Percentiles rank a stretch among this genome's conserved stretches.
These are phyloP conservation scores for Oscheius onirici DNA, from an alignment of 2,888 invertebrate genomes.

Conservation along the genomic window DNA sequence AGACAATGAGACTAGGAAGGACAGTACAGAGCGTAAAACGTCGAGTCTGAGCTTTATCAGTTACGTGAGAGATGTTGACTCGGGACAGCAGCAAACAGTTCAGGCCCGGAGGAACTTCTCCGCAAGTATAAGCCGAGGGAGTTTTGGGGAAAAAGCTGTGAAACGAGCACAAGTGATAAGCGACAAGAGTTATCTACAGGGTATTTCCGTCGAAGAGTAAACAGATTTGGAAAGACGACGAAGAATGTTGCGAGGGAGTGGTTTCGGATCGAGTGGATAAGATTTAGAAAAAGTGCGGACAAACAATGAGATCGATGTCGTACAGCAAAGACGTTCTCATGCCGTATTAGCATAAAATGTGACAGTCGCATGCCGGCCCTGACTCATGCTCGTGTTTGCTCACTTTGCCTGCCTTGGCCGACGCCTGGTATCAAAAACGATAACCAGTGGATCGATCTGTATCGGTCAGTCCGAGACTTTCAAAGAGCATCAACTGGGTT, in stretches of 20 bases:
- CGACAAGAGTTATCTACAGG: slow-evolving; percentile 1
- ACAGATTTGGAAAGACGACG: not conserved
- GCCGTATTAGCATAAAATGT: slow-evolving; percentile 33
- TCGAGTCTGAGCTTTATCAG: slow-evolving; percentile 17
- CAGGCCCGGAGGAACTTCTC: too few relatives aligned
- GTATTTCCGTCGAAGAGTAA: slow-evolving; percentile 19
- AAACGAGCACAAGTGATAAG: slow-evolving; percentile 6
- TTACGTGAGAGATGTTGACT: slow-evolving; percentile 29
- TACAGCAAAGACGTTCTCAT: slow-evolving; percentile 15
- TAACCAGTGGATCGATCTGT: slow-evolving; percentile 22
- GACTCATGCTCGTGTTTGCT: slow-evolving; percentile 27
- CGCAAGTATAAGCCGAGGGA: not conserved
- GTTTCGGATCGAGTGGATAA: not conserved
- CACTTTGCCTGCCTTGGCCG: slow-evolving; percentile 12
- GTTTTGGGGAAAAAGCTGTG: slow-evolving; percentile 15
- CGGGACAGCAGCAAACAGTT: slow-evolving; percentile 19
- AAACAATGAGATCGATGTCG: slow-evolving; percentile 30
- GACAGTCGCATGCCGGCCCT: slow-evolving; percentile 23
- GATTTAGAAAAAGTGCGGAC: slow-evolving; percentile 17
- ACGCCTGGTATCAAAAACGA: slow-evolving; percentile 29
- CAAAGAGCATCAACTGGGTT: too few relatives aligned
- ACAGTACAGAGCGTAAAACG: slow-evolving; percentile 26
- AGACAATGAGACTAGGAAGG: not conserved
- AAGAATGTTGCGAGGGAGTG: slow-evolving; percentile 6
- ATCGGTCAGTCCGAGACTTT: not conserved